Conservation (phyloP, 2,113 vertebrate genomes). For the Vulpes ferrilata region DNA sequence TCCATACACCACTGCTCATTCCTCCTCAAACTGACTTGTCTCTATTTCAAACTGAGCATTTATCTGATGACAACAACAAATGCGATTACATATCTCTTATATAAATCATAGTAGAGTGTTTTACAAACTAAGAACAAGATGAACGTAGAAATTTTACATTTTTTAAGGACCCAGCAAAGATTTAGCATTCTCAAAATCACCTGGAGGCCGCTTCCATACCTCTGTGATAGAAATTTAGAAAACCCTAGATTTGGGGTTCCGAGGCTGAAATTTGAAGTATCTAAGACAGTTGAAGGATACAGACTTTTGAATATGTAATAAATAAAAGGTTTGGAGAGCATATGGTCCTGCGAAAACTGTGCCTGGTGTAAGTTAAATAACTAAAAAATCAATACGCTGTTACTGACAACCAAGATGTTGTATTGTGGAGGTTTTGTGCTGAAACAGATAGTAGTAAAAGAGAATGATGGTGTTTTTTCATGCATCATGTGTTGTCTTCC, state of each 20-base stretch:
- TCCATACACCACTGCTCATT: neutral
- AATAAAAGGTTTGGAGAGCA: constrained; percentile 22
- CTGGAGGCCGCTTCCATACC: neutral
- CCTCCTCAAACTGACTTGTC: neutral
- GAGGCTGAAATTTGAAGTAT: constrained; percentile 13
- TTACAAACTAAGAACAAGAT: neutral
- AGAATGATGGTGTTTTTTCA: constrained; percentile 35
- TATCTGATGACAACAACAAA: neutral
- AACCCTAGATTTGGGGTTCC: neutral
- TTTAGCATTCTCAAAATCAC: neutral
- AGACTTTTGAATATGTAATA: neutral
- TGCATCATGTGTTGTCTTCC: neutral
- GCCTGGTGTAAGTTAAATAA: neutral
- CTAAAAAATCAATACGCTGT: neutral
- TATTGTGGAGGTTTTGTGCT: neutral
- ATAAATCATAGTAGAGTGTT: neutral
- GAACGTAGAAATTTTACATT: neutral
- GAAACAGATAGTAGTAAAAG: constrained; percentile 39
- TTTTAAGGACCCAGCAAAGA: neutral
- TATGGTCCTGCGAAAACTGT: neutral
- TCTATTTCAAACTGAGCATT: neutral
- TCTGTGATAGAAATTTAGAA: neutral
- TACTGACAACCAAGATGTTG: neutral
- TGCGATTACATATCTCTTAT: neutral
- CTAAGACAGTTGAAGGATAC: neutral